Conservation (phyloP, 2,888 invertebrate genomes). For the Timema cristinae region DNA sequence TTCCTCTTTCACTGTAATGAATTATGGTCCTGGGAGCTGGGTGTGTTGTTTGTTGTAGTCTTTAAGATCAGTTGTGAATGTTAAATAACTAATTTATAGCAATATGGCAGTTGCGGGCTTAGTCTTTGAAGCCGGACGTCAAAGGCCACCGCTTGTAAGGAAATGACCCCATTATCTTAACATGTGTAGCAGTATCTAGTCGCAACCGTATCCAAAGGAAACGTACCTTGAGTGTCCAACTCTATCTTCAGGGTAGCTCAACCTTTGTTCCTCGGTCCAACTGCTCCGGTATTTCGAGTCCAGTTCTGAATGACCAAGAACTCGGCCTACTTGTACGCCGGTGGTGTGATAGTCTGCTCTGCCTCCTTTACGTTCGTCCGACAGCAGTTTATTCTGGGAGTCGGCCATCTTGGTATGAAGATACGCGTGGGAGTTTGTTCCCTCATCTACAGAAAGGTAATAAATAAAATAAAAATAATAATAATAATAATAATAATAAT, state of each 20-base stretch:
- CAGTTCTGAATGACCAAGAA: background rate
- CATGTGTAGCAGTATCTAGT: background rate
- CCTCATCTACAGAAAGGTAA: conserved; percentile 14
- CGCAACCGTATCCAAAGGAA: background rate
- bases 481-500: background rate
- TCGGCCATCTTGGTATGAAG: conserved; percentile 11
- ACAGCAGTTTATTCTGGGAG: background rate
- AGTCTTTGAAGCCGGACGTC: no score
- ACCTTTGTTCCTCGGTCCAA: conserved; percentile 13
- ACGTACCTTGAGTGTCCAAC: background rate
- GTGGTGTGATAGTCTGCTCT: background rate
- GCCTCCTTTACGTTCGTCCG: background rate
- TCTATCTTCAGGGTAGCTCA: conserved; percentile 10
- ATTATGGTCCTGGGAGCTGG: no score
- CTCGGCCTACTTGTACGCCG: background rate
- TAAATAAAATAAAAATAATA: background rate
- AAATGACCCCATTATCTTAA: background rate
- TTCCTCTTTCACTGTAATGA: no score
- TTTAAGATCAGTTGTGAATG: no score
- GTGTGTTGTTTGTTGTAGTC: no score
- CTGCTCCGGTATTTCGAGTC: conserved; percentile 7
- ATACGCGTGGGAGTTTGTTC: conserved; percentile 12
- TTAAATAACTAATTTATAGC: no score
- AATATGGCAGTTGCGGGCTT: no score
- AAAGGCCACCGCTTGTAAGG: no score